Conservation (phyloP, 2,888 invertebrate genomes). For the Macropis europaea region DNA sequence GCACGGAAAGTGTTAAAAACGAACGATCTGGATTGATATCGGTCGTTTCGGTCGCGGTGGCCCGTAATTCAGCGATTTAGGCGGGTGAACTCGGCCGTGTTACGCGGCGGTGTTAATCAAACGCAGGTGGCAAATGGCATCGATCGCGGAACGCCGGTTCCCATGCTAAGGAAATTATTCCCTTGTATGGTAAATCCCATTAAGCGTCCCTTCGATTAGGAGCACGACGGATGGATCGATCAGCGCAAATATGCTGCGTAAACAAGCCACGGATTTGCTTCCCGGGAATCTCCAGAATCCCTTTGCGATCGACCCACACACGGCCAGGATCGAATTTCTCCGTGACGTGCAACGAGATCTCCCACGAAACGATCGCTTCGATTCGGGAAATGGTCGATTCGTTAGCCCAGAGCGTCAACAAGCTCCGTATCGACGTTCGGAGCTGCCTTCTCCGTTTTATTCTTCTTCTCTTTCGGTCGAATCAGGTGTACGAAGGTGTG, state of each 20-base stretch:
- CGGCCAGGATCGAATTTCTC: conserved; percentile 39
- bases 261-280: conserved; percentile 61
- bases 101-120: conserved; percentile 59
- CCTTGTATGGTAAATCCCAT: conserved; percentile 65
- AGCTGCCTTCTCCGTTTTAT: no score
- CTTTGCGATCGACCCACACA: conserved; percentile 47
- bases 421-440: no score
- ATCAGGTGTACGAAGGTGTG: no score
- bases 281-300: conserved; percentile 48
- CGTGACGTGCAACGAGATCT: background rate
- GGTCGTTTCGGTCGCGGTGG: no score
- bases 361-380: background rate
- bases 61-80: conserved; percentile 50
- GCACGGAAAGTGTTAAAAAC: no score
- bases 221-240: conserved; percentile 58
- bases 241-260: conserved; percentile 66
- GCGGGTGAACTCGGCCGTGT: conserved; percentile 38
- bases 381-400: no score
- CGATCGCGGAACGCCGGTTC: conserved; percentile 57
- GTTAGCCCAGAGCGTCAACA: no score
- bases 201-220: conserved; percentile 65
- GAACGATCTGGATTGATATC: no score
- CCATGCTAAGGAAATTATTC: conserved; percentile 65
- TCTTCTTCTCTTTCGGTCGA: no score
- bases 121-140: conserved; percentile 66